Evolutionary conservation across 2,113 vertebrate genomes (phyloP).

Genomic region (Hiodon tergisus): DNA sequence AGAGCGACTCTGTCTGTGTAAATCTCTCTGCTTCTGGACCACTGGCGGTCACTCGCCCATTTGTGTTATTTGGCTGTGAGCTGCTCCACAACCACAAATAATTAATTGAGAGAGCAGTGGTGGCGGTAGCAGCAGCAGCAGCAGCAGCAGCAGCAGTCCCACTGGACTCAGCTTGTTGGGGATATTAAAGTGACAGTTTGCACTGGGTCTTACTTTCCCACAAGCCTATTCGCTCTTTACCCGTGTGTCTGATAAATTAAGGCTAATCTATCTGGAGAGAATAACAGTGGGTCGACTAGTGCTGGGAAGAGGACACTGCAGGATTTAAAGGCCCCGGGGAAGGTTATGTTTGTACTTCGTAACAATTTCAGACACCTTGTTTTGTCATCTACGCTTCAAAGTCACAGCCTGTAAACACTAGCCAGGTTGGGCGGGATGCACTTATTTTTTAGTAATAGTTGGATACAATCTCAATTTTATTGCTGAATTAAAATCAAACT

Average conservation of each 20-base stretch:
- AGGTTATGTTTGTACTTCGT: conserved; percentile 26
- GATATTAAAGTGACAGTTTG: conserved; percentile 8
- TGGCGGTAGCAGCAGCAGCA: too few species aligned
- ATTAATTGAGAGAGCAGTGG: conserved; percentile 31
- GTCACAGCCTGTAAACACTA: conserved; percentile 21
- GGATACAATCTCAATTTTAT: conserved; percentile 27
- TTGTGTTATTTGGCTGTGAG: conserved; percentile 31
- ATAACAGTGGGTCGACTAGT: not conserved
- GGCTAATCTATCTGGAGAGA: conserved; percentile 19
- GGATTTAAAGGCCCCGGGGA: conserved; percentile 20
- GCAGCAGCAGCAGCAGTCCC: not conserved
- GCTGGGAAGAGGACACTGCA: conserved; percentile 4
- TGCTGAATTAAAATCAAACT: not conserved
- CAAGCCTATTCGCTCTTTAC: conserved; percentile 3
- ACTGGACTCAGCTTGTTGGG: not conserved
- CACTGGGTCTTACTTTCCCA: not conserved
- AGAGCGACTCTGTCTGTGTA: too few species aligned
- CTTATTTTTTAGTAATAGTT: conserved; percentile 22
- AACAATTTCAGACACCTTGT: conserved; percentile 28
- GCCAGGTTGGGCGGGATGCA: conserved; percentile 12
- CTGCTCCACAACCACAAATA: conserved; percentile 38
- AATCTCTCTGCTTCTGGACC: not conserved
- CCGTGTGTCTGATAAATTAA: conserved; percentile 22
- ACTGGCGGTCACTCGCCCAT: conserved; percentile 17
- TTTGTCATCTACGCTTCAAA: conserved; percentile 34